phyloP scores from a whole-genome alignment of 2,113 vertebrate species.

The Ptilonorhynchus violaceus region DNA sequence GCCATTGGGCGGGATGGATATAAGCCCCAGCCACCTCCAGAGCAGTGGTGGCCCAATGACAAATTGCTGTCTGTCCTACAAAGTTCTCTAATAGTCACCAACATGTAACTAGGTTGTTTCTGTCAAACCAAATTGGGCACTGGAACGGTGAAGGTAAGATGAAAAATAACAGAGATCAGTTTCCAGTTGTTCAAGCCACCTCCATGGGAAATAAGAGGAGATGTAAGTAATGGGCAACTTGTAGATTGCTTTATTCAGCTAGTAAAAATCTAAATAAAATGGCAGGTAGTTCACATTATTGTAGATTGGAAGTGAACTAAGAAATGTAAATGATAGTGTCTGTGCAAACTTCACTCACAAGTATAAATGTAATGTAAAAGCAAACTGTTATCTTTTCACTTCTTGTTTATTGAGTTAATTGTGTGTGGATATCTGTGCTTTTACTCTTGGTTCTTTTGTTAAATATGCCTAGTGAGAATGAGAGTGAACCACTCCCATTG shows the following conservation, averaged over 20 bases:
- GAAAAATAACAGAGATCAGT: background rate
- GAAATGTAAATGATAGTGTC: background rate
- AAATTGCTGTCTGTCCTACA: background rate
- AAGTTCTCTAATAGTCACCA: background rate
- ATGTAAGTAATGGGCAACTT: background rate
- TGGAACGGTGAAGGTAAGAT: background rate
- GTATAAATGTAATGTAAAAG: background rate
- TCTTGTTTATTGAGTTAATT: background rate
- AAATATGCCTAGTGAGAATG: background rate
- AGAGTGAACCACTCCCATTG: background rate
- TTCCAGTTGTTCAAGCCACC: background rate
- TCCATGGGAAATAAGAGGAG: background rate
- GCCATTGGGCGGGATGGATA: background rate
- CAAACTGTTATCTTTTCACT: background rate
- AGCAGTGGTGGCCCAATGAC: background rate
- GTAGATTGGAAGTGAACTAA: background rate
- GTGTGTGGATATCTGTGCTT: background rate
- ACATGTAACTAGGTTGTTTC: background rate
- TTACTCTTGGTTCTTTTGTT: background rate
- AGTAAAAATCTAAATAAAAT: background rate
- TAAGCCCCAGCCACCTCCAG: background rate
- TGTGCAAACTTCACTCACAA: background rate
- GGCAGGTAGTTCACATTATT: background rate
- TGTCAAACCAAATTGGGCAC: background rate
- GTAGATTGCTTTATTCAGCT: background rate